Evolutionary conservation across 2,113 vertebrate species (phyloP).

Genomic region (Accipiter virgatus): DNA sequence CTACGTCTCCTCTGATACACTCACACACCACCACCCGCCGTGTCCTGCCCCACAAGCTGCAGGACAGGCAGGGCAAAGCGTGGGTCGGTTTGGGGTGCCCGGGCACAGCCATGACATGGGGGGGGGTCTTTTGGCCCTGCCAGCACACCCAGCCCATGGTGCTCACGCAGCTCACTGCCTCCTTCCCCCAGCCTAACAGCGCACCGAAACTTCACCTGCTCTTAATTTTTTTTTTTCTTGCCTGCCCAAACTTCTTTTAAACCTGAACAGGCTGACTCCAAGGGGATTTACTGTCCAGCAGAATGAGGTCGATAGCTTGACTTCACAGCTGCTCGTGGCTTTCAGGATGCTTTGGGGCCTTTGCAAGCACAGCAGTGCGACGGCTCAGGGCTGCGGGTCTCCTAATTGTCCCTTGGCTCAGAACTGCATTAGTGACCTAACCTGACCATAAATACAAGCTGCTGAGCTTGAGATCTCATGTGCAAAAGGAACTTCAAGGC

Average conservation of each 20-base stretch:
- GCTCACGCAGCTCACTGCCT: rapidly evolving
- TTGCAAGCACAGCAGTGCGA: rapidly evolving
- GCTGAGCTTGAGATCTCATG: background rate
- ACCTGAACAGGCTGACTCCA: background rate
- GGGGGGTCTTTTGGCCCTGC: background rate
- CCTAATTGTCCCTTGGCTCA: background rate
- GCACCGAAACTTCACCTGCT: background rate
- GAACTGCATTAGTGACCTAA: background rate
- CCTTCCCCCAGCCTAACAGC: background rate
- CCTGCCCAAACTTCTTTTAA: background rate
- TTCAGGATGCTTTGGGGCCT: background rate
- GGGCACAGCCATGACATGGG: background rate
- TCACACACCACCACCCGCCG: background rate
- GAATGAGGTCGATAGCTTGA: background rate
- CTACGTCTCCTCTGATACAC: background rate
- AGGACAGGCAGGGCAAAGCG: background rate
- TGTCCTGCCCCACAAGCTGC: background rate
- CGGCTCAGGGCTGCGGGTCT: background rate
- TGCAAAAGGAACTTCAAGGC: background rate
- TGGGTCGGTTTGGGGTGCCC: background rate
- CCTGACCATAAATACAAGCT: background rate
- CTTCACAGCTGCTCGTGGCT: background rate
- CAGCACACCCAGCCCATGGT: background rate
- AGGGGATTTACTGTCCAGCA: background rate
- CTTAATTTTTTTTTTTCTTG: background rate